Base-by-base conservation (phyloP, 2,888 invertebrate species). In the Lasioglossum villosulum region DNA sequence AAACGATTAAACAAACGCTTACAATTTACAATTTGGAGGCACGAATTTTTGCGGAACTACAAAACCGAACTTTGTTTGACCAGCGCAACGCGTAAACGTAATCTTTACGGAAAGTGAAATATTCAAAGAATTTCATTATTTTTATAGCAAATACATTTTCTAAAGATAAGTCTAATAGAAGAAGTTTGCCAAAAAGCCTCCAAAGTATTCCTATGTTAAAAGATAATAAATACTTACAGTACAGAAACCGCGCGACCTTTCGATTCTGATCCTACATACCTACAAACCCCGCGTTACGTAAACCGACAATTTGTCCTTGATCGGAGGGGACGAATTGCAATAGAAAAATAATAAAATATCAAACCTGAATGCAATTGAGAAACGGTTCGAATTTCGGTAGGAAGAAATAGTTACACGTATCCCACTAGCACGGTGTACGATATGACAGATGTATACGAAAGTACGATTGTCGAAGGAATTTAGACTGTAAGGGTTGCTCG, bases 191-290 rank as follows among this genome's bases (percentile, higher is more conserved):
- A 27, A 59, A 59, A 59, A 59, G 59, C 59, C 59, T 59, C 59
- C 59, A 59, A 59, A 59, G 59, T 59, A 59, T 59, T 59, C 27
- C 27, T 59, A 59, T 27, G 59, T 59, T 59, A 59, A 59, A 59
- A 59, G 23, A 27, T 59, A 59, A 27, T 59, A 27, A n/a, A 14
- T 14, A 14, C 27, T 14, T n/a, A 52, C 12, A 56, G 45, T 45
- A 48, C 48, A 48, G 19, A 45, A 52, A 52, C 23, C 23, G 52
- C 23, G 52, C 52, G 52, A 23, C 23, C 52, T 52, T 52, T 23
- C 23, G 52, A 52, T 27, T 56, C 27, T 27, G n/a, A 56, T 12
- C n/a, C 10, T 39, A n/a, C 56, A 56, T n/a, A n/a, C 19, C 56
- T n/a, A 56, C 1, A 5, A 45, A 0, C 19, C n/a, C 27, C 56